Base-by-base conservation (phyloP, 2,888 invertebrate genomes). In the Dendrolimus pini region DNA sequence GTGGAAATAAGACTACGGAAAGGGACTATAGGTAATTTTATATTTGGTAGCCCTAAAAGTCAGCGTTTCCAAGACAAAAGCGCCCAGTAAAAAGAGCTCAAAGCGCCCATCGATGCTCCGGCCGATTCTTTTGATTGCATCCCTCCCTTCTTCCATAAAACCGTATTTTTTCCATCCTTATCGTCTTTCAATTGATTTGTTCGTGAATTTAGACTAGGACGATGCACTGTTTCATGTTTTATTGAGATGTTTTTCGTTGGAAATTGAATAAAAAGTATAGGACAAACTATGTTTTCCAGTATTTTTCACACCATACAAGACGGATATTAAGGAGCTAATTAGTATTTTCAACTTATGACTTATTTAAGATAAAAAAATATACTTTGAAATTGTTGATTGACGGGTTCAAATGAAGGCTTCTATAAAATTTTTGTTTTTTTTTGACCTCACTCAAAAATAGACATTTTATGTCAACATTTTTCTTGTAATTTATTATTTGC, bases 121-220 rank as follows among this genome's bases (percentile, higher is more conserved):
- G 67, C 67, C 77, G 75, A 78, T 76, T 74, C 75, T 74, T 80
- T 80, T 83, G 84, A 86, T 85, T 84, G 82, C 77, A 62, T 72
- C 70, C 71, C 70, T 71, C 69, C 70, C 60, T 66, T 63, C 71
- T 71, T 68, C 63, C 63, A 66, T 58, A 56, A 57, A 61, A 58
- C 56, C 58, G 56, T 56, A 60, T 60, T 56, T 58, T 56, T 61
- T 63, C 61, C 57, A 56, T 59, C 61, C 61, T 61, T 58, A 67
- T 64, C 60, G 63, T 60, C 60, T 60, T 56, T 53, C 59, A 64
- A 67, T 67, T 64, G 69, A 63, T 67, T 68, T 70, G 47, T 56
- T 54, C 30, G 41, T 55, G 56, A 59, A 59, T 62, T 62, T 59
- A 62, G 62, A 65, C 62, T 47, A 12, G 47, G 47, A 9, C 47